Conservation (phyloP, 2,113 vertebrate species). For the Chascanopsetta lugubris region DNA sequence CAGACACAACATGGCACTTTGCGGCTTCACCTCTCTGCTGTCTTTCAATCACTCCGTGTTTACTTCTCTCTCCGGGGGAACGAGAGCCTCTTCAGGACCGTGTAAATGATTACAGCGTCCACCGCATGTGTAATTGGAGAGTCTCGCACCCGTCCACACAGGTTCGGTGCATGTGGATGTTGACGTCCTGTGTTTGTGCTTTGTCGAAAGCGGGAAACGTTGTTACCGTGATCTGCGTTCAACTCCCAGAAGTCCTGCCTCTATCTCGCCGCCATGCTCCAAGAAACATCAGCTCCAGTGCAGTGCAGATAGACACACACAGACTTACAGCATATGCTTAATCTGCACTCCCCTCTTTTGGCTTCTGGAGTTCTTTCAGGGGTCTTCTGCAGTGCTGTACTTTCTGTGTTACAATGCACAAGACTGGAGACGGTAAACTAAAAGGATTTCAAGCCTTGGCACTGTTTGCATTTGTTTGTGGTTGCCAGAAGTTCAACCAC, state of each 20-base stretch:
- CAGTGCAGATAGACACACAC: not conserved
- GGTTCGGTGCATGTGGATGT: not conserved
- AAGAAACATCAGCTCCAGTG: not conserved
- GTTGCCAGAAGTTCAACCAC: not conserved
- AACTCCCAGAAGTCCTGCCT: not conserved
- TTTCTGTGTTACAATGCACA: not conserved
- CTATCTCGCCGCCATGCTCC: not conserved
- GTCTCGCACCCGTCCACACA: not conserved
- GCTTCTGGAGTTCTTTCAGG: not conserved
- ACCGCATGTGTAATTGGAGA: not conserved
- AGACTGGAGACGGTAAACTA: too few relatives aligned
- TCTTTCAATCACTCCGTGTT: conserved; percentile 29
- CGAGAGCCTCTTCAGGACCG: conserved; percentile 3
- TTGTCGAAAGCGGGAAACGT: not conserved
- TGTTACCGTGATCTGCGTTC: not conserved
- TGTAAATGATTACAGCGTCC: conserved; percentile 18
- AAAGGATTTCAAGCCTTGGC: too few relatives aligned
- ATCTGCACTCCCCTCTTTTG: not conserved
- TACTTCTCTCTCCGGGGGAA: conserved; percentile 6
- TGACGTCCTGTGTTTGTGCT: not conserved
- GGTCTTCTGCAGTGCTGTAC: not conserved
- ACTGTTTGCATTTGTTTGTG: too few relatives aligned
- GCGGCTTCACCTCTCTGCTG: not conserved
- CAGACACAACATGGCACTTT: conserved; percentile 16
- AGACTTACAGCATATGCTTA: not conserved